Conservation (phyloP, 2,888 invertebrate species). For the Hetaerina titia region DNA sequence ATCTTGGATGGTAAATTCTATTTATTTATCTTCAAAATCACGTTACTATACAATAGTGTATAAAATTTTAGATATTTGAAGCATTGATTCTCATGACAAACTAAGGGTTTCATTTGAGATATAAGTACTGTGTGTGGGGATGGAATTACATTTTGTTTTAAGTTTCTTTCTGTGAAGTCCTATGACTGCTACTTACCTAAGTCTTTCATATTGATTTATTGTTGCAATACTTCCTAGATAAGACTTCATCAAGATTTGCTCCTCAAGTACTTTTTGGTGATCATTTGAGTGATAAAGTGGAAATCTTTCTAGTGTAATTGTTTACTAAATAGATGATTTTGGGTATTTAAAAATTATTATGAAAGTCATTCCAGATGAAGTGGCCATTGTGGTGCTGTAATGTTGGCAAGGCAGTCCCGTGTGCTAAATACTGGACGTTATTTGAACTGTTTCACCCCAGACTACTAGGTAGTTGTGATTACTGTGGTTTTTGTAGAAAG, state of each 20-base stretch:
- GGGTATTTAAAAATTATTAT: neutral
- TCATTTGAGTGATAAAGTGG: neutral
- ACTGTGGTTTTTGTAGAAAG: neutral
- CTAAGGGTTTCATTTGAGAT: neutral
- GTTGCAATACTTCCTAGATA: neutral
- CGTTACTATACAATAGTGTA: neutral
- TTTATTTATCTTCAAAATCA: neutral
- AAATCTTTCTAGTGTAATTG: neutral
- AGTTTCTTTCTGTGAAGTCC: neutral
- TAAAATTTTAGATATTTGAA: neutral
- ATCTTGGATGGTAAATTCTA: neutral
- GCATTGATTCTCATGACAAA: neutral
- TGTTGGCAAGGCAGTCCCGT: neutral
- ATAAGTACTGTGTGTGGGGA: neutral
- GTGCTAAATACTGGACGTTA: neutral
- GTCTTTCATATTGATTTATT: neutral
- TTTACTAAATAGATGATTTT: neutral
- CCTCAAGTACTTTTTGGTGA: neutral
- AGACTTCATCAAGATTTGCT: neutral
- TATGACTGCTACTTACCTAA: neutral
- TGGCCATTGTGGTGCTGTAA: neutral
- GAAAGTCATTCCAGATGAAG: neutral
- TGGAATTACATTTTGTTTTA: neutral
- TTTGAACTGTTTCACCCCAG: neutral
- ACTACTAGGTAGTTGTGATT: neutral